Conservation (phyloP, 2,797 vertebrate species). For the Acanthornis magna region DNA sequence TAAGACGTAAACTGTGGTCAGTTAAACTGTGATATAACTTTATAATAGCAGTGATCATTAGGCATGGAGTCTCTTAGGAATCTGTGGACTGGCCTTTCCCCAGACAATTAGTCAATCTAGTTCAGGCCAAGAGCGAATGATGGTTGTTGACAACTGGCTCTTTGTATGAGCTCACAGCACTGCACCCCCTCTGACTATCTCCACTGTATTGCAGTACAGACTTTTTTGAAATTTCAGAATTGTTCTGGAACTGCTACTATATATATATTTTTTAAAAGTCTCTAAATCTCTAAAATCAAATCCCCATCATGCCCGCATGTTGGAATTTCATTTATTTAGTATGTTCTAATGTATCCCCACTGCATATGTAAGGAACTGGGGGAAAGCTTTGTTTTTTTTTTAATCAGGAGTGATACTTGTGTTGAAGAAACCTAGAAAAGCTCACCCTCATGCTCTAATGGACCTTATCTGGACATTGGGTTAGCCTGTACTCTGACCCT, state of each 20-base stretch:
- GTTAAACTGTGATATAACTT: rapidly evolving
- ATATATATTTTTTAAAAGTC: no score
- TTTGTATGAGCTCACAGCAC: background rate
- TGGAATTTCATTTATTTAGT: background rate
- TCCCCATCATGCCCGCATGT: background rate
- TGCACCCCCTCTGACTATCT: rapidly evolving
- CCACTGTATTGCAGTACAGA: background rate
- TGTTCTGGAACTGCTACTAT: background rate
- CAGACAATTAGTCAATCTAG: no score
- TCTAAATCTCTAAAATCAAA: background rate
- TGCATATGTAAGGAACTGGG: background rate
- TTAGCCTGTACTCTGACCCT: background rate
- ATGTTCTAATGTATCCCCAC: background rate
- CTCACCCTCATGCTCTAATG: background rate
- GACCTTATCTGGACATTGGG: no score
- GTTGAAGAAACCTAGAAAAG: background rate
- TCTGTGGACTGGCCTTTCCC: background rate
- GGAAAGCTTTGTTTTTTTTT: background rate
- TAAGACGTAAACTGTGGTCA: background rate
- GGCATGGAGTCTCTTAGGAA: no score
- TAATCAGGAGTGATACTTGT: background rate
- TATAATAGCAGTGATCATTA: background rate
- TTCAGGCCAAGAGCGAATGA: background rate
- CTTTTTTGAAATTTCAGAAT: background rate
- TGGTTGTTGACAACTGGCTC: background rate